Evolutionary conservation across 2,888 invertebrate species (phyloP), one percentile per base, ranked within the genome.

Genomic region (Phymatocera aterrima): DNA sequence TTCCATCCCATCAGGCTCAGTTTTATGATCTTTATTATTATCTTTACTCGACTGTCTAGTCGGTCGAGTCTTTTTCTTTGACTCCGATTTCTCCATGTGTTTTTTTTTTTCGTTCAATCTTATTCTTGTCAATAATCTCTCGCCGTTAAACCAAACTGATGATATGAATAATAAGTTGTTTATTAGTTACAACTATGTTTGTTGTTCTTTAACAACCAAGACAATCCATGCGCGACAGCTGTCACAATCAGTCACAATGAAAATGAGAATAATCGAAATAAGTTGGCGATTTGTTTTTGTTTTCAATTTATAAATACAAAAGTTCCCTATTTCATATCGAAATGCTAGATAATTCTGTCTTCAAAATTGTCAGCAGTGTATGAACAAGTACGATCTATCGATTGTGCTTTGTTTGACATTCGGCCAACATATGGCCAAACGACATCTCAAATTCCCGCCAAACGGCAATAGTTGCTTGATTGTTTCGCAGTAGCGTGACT

Each of bases 21-120:
- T 28, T 57, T 75, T 18, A 3, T 75, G 24, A 51, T 34, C 24
- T 40, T 57, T 40, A 51, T 31, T 31, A 28, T 61, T 51, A 2
- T 72, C 48, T 72, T 28, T 28, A 51, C 48, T 72, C 18, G 72
- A 72, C 15, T 34, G 72, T 18, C 51, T 72, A 10, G 34, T 51
- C 34, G 48, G 43, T n/a, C 72, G 72, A 34, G 72, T 72, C 34
- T 72, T 51, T 21, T 34, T 72, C 24, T 72, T 72, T 21, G 48
- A 31, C 37, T 37, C 18, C 3, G 18, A 21, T n/a, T 72, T 51
- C n/a, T 72, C 72, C 72, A 72, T 72, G n/a, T 40, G 5, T 5
- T 0, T 34, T n/a, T n/a, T n/a, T n/a, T n/a, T n/a, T n/a, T n/a
- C n/a, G n/a, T n/a, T n/a, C 5, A 24, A 43, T 68, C 34, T 48